Percentiles rank a stretch among this genome's conserved stretches.
Conservation (phyloP, 2,888 invertebrate species). For the Gandaritis pyraliata region DNA sequence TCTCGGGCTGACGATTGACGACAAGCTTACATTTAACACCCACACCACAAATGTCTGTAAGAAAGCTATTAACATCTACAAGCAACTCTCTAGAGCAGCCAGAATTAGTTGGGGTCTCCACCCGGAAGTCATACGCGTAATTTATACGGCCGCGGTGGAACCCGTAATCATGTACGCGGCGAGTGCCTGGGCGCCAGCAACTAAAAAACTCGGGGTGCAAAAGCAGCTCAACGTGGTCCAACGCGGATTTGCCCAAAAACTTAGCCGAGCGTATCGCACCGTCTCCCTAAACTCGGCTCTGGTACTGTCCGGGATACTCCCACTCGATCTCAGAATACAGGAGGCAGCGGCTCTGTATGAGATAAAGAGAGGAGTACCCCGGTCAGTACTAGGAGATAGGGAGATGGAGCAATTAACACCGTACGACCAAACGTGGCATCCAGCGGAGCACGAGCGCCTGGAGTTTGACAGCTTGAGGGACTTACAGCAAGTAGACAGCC, state of each 20-base stretch:
- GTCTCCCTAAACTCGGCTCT: background rate
- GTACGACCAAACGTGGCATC: too few relatives aligned
- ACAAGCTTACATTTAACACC: too few relatives aligned
- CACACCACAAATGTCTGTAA: too few relatives aligned
- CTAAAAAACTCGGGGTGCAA: background rate
- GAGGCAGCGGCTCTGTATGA: too few relatives aligned
- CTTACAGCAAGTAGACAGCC: too few relatives aligned
- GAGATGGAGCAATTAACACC: too few relatives aligned
- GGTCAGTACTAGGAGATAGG: background rate
- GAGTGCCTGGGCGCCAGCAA: background rate
- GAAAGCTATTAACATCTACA: too few relatives aligned
- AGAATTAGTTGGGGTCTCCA: background rate
- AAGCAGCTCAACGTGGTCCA: background rate
- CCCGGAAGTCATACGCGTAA: background rate
- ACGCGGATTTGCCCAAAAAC: background rate
- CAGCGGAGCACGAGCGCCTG: too few relatives aligned
- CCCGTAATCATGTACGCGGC: background rate
- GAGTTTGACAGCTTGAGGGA: too few relatives aligned
- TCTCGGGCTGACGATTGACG: too few relatives aligned
- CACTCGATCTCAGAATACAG: too few relatives aligned
- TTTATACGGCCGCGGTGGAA: background rate
- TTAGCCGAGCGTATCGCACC: background rate
- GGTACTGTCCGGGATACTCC: too few relatives aligned
- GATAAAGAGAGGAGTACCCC: background rate
- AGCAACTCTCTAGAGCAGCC: background rate